phyloP scores from a whole-genome alignment of 2,888 invertebrate species.

The Saturnia pavonia region DNA sequence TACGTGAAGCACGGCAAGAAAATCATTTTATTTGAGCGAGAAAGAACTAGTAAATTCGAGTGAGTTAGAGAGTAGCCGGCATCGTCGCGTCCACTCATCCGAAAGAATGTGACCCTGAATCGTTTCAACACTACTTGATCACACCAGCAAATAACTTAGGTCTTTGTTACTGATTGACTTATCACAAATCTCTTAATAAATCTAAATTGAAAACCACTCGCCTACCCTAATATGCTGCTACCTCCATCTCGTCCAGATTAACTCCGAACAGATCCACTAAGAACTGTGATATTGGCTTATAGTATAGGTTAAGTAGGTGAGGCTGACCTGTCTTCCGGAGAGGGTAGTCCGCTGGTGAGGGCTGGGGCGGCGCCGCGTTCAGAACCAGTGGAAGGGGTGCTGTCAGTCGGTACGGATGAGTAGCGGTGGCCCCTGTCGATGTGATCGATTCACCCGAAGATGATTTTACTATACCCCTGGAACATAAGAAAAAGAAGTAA shows the following conservation, averaged over 20 bases:
- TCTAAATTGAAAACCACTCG: neutral
- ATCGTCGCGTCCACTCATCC: too few species aligned
- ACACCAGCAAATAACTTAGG: neutral
- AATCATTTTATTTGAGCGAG: too few species aligned
- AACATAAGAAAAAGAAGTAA: neutral
- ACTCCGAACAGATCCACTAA: neutral
- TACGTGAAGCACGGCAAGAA: too few species aligned
- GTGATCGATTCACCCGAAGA: constrained; percentile 85
- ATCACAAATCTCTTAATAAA: neutral
- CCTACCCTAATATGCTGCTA: neutral
- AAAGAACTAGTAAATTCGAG: too few species aligned
- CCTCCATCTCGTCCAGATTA: neutral
- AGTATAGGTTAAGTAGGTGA: neutral
- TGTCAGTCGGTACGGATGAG: constrained; percentile 87
- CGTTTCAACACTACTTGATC: neutral
- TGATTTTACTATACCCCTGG: constrained; percentile 84
- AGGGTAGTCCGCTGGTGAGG: constrained; percentile 88
- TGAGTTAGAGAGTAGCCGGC: too few species aligned
- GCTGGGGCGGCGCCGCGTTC: constrained; percentile 60
- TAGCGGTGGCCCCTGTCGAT: constrained; percentile 77
- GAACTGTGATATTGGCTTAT: neutral
- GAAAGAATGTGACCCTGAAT: too few species aligned
- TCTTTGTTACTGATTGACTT: constrained; percentile 6
- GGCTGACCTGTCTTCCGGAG: constrained; percentile 95
- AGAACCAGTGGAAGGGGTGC: constrained; percentile 77